Conservation (phyloP, 2,797 vertebrate species). For the Muraenolepis orangiensis region DNA sequence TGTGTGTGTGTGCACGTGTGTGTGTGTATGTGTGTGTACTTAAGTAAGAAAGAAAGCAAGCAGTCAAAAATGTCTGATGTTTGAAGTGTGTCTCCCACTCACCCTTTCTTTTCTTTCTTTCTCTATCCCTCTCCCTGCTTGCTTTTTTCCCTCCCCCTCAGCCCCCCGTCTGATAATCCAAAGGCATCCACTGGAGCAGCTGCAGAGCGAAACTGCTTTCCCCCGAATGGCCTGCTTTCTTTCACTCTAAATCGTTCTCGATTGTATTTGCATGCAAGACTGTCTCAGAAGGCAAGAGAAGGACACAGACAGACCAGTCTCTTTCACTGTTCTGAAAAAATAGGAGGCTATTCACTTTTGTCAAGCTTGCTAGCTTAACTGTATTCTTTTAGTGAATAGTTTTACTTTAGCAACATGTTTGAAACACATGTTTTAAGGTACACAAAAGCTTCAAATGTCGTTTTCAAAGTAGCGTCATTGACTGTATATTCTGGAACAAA, state of each 20-base stretch:
- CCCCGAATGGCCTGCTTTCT: not conserved
- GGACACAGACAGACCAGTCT: not conserved
- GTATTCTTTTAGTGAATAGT: not conserved
- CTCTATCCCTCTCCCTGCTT: slow-evolving; percentile 57
- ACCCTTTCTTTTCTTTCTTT: slow-evolving; percentile 52
- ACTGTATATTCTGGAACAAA: not conserved
- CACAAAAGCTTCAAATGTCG: not conserved
- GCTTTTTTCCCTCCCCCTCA: slow-evolving; percentile 77
- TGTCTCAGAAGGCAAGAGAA: not conserved
- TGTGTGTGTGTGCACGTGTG: not conserved
- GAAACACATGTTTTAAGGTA: not conserved
- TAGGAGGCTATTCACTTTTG: not conserved
- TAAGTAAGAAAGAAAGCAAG: not conserved
- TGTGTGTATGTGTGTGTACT: not conserved
- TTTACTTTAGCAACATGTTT: not conserved
- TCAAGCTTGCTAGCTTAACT: not conserved
- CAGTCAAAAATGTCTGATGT: slow-evolving; percentile 67
- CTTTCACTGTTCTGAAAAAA: not conserved
- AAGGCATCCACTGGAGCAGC: slow-evolving; percentile 87
- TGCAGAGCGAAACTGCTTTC: slow-evolving; percentile 76
- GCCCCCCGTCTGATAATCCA: slow-evolving; percentile 87
- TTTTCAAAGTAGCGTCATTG: not conserved
- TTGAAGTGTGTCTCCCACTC: slow-evolving; percentile 78
- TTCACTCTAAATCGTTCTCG: not conserved
- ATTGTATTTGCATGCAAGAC: not conserved